Evolutionary conservation across 2,113 vertebrate genomes (phyloP).

Genomic region (Petrocephalus microphthalmus): DNA sequence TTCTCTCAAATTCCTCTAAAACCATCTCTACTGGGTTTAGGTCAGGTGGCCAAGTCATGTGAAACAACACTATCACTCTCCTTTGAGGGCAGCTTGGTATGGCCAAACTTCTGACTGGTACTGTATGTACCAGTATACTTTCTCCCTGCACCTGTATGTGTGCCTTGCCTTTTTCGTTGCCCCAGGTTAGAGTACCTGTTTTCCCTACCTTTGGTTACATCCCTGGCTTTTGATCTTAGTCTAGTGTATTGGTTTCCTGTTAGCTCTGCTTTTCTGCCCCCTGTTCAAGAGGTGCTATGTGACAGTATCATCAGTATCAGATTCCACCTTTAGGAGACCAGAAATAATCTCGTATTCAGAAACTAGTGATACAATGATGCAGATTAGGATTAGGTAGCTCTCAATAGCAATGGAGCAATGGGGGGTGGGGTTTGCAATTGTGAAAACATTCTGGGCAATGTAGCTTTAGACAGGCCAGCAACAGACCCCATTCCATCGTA

Average conservation of each 20-base stretch:
- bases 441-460: slow-evolving; percentile 24
- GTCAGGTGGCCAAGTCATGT: neutral
- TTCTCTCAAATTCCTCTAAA: neutral
- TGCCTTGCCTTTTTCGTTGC: neutral
- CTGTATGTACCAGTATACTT: neutral
- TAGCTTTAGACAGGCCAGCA: slow-evolving; percentile 32
- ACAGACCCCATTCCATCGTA: neutral
- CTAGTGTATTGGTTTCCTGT: neutral
- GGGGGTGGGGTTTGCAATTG: neutral
- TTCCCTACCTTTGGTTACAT: neutral
- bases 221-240: neutral
- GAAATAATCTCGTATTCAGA: neutral
- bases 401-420: neutral
- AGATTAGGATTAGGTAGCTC: slow-evolving; percentile 27
- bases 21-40: neutral
- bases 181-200: neutral
- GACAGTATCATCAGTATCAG: neutral
- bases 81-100: neutral
- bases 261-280: neutral
- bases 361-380: slow-evolving; percentile 23
- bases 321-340: neutral
- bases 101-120: neutral
- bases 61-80: neutral
- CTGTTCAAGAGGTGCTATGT: neutral
- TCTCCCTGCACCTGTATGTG: neutral